phyloP scores from a whole-genome alignment of 1,140 invertebrate species.

The Homalodisca vitripennis region DNA sequence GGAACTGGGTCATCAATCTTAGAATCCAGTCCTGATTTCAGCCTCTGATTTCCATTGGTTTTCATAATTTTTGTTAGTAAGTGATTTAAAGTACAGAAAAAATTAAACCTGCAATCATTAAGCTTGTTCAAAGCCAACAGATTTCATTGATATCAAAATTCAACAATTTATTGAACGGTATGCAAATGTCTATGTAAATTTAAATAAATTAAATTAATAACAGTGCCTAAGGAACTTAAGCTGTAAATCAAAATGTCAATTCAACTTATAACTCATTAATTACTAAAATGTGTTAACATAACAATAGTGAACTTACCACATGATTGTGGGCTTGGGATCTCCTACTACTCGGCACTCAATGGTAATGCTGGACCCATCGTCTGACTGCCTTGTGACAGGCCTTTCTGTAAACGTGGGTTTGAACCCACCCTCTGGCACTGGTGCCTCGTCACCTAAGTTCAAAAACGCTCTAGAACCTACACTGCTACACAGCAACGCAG shows the following conservation, averaged over 20 bases:
- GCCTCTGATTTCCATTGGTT: too few relatives aligned
- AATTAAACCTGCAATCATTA: too few relatives aligned
- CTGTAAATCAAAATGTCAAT: neutral
- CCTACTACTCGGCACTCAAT: slow-evolving; percentile 95
- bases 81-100: too few relatives aligned
- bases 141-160: too few relatives aligned
- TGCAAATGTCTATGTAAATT: too few relatives aligned
- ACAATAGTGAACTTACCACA: slow-evolving; percentile 88
- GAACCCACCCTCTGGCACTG: slow-evolving; percentile 83
- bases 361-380: slow-evolving; percentile 87
- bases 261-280: neutral
- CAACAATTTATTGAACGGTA: too few relatives aligned
- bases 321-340: slow-evolving; percentile 87
- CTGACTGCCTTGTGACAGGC: slow-evolving; percentile 91
- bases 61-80: too few relatives aligned
- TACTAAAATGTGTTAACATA: too few relatives aligned
- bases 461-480: slow-evolving; percentile 38
- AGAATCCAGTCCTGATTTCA: too few relatives aligned
- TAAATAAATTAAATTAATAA: neutral
- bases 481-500: slow-evolving; percentile 2
- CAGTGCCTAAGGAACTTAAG: neutral
- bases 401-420: slow-evolving; percentile 96
- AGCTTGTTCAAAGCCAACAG: too few relatives aligned
- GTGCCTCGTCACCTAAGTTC: slow-evolving; percentile 81
- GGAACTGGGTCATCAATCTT: too few relatives aligned